Percentiles rank a stretch among this genome's conserved stretches.
These are phyloP conservation scores for Luperina nickerlii DNA, from an alignment of 2,888 invertebrate genomes.

Conservation along the genomic window DNA sequence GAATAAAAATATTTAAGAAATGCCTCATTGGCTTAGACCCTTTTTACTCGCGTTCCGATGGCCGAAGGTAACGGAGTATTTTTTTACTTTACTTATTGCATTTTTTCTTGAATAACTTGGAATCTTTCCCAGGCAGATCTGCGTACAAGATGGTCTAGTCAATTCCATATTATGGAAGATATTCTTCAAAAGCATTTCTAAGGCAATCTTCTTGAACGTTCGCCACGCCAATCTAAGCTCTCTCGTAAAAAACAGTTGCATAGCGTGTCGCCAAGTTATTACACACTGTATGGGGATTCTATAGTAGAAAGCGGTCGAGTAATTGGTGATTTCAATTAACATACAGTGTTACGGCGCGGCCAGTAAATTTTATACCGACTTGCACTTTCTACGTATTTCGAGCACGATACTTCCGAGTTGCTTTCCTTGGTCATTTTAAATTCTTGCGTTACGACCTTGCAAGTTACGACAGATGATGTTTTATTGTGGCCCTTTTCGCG, in stretches of 20 bases:
- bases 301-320: slow-evolving; percentile 76
- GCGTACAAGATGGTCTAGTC: neutral
- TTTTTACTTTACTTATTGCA: neutral
- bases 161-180: slow-evolving; percentile 5
- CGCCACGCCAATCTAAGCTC: slow-evolving; percentile 54
- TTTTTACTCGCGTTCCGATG: slow-evolving; percentile 12
- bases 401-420: slow-evolving; percentile 80
- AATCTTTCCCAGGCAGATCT: neutral
- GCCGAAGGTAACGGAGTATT: slow-evolving; percentile 4
- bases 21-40: slow-evolving; percentile 37
- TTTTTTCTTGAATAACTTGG: neutral
- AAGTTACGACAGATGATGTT: slow-evolving; percentile 66
- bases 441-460: slow-evolving; percentile 70
- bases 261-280: slow-evolving; percentile 76
- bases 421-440: slow-evolving; percentile 71
- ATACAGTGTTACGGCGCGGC: slow-evolving; percentile 79
- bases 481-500: slow-evolving; percentile 75
- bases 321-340: slow-evolving; percentile 85
- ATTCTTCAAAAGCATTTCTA: slow-evolving; percentile 42
- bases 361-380: slow-evolving; percentile 81
- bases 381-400: slow-evolving; percentile 84
- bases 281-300: slow-evolving; percentile 75
- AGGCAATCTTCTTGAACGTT: slow-evolving; percentile 45
- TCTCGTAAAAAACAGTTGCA: slow-evolving; percentile 59
- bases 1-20: slow-evolving; percentile 40